Evolutionary conservation across 2,888 invertebrate species (phyloP).

Genomic region (Neoascia interrupta): DNA sequence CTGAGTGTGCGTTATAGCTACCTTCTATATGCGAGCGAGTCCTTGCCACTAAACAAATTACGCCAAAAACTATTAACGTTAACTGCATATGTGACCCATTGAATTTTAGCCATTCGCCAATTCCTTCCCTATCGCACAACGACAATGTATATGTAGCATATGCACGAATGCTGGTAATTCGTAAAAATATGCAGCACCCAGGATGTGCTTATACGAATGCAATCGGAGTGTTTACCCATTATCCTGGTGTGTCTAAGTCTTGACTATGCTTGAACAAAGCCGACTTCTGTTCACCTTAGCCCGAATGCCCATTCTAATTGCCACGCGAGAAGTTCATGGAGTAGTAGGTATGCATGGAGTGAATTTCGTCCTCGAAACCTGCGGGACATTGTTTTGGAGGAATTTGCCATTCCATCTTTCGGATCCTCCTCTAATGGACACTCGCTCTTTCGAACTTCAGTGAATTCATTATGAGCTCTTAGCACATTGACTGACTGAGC

Average conservation of each 20-base stretch:
- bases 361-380: constrained; percentile 26
- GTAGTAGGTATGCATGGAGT: too few species aligned
- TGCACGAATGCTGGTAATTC: constrained; percentile 39
- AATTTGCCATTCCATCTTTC: too few species aligned
- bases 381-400: constrained; percentile 1
- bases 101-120: constrained; percentile 49
- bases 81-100: constrained; percentile 77
- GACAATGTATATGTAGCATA: too few species aligned
- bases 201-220: constrained; percentile 25
- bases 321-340: constrained; percentile 53
- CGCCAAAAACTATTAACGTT: constrained; percentile 79
- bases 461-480: constrained; percentile 62
- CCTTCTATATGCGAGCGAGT: constrained; percentile 8
- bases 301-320: constrained; percentile 61
- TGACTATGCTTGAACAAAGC: constrained; percentile 20
- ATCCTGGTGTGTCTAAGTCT: constrained; percentile 23
- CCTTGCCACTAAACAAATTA: constrained; percentile 75
- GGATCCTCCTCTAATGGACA: constrained; percentile 56
- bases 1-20: constrained; percentile 25
- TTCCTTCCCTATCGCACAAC: too few species aligned
- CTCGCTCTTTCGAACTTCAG: constrained; percentile 48
- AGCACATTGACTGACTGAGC: constrained; percentile 55
- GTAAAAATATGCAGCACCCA: constrained; percentile 34
- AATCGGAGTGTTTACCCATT: constrained; percentile 17
- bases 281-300: constrained; percentile 27